Conservation (phyloP, 2,797 vertebrate species). For the Falco novaeseelandiae region DNA sequence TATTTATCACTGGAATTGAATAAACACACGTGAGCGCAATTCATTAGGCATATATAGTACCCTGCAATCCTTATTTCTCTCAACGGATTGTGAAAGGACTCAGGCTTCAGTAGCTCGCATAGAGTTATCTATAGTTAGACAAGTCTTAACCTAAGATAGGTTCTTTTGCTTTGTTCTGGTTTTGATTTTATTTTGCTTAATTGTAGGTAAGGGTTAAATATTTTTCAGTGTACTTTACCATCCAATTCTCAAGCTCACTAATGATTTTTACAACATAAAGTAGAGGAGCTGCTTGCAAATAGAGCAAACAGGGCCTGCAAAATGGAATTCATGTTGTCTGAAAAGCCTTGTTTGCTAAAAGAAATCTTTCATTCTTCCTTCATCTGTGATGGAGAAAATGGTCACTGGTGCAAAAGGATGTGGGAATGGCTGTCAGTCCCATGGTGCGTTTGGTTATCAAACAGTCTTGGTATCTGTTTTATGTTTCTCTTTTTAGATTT, state of each 20-base stretch:
- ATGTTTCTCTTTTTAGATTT: background rate
- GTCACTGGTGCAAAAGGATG: background rate
- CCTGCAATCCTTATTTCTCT: background rate
- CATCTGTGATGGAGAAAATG: background rate
- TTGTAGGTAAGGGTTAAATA: background rate
- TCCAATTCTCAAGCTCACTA: background rate
- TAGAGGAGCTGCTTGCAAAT: background rate
- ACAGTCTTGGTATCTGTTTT: background rate
- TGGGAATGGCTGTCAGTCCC: background rate
- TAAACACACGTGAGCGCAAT: accelerated
- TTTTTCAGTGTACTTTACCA: background rate
- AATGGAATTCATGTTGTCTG: background rate
- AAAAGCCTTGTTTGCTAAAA: background rate
- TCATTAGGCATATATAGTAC: background rate
- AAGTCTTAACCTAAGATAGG: background rate
- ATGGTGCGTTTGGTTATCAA: background rate
- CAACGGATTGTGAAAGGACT: background rate
- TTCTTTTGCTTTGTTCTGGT: background rate
- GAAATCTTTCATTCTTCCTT: background rate
- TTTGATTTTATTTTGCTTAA: background rate
- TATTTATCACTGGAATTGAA: background rate
- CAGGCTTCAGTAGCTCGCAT: background rate
- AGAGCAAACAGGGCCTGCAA: background rate
- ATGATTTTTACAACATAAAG: background rate
- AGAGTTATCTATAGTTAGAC: background rate